Percentiles rank a stretch among this genome's conserved stretches.
Evolutionary conservation across 2,113 vertebrate species (phyloP).

Genomic region (Odontesthes bonariensis): DNA sequence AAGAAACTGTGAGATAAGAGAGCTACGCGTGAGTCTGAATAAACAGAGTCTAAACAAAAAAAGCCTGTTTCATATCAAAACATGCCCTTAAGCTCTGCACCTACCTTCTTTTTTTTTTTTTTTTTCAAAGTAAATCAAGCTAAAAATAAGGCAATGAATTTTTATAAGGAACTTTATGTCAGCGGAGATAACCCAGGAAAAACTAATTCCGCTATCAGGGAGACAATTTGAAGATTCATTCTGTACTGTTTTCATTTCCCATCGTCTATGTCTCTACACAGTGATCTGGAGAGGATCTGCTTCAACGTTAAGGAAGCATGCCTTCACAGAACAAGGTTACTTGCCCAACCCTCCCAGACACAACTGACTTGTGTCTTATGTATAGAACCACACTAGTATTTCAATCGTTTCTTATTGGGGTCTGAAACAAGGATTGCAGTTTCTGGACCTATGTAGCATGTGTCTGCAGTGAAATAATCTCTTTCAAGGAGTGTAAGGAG

Average conservation of each 20-base stretch:
- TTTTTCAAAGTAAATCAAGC: conserved; percentile 64
- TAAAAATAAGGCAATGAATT: conserved; percentile 75
- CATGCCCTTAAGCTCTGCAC: conserved; percentile 56
- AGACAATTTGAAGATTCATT: conserved; percentile 76
- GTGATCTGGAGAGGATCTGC: conserved; percentile 75
- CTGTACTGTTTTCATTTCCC: conserved; percentile 70
- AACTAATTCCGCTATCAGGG: conserved; percentile 77
- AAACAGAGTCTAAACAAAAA: conserved; percentile 52
- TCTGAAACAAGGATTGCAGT: conserved; percentile 63
- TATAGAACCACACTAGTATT: conserved; percentile 45
- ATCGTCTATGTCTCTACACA: conserved; percentile 73
- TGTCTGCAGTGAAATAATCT: conserved; percentile 70
- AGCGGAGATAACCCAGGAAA: conserved; percentile 74
- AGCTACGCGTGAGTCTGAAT: conserved; percentile 43
- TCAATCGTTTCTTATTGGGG: conserved; percentile 48
- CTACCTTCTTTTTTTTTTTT: conserved; percentile 39
- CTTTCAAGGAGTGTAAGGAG: conserved; percentile 47
- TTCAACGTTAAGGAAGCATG: conserved; percentile 57
- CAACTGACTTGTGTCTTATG: conserved; percentile 45
- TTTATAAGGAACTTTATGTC: conserved; percentile 72
- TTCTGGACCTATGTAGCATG: conserved; percentile 38
- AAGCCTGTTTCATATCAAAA: conserved; percentile 70
- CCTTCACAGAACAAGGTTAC: conserved; percentile 67
- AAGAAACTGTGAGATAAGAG: conserved; percentile 31
- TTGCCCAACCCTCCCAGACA: conserved; percentile 54